Conservation (phyloP, 1,140 invertebrate species). For the Melipona quadrifasciata region DNA sequence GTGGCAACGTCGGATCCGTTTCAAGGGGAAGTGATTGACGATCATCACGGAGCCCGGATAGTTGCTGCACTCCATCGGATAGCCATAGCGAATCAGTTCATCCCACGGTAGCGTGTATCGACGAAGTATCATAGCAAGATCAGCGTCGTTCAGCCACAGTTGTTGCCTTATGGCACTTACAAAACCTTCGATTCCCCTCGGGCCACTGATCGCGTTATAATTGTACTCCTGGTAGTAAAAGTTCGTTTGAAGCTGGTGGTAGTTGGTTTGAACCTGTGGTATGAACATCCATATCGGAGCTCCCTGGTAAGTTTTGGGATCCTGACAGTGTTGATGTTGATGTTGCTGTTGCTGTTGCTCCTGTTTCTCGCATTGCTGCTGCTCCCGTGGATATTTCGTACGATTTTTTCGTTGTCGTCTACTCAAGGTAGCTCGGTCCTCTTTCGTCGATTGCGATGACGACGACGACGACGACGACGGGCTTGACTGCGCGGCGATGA, state of each 20-base stretch:
- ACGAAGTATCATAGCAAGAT: conserved; percentile 79
- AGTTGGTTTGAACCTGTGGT: too few species aligned
- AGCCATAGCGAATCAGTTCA: conserved; percentile 87
- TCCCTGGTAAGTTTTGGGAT: rapidly evolving
- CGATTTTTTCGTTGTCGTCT: conserved; percentile 80
- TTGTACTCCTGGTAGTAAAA: too few species aligned
- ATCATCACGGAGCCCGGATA: conserved; percentile 84
- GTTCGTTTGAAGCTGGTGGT: too few species aligned
- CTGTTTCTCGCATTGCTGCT: conserved; percentile 64
- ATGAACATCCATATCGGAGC: too few species aligned
- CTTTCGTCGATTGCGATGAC: conserved; percentile 7
- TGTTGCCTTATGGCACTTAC: background rate
- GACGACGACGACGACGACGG: background rate
- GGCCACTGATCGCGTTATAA: too few species aligned
- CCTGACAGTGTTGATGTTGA: background rate
- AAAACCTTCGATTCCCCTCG: too few species aligned
- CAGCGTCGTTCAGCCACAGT: conserved; percentile 70
- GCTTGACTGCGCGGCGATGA: too few species aligned
- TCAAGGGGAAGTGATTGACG: conserved; percentile 45
- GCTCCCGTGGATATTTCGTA: conserved; percentile 69
- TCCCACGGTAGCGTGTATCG: conserved; percentile 85
- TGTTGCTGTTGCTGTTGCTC: background rate
- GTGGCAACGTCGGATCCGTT: conserved; percentile 53
- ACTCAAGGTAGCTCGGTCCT: conserved; percentile 65
- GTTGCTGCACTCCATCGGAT: conserved; percentile 85